Percentiles rank a stretch among this genome's conserved stretches.
phyloP scores from a whole-genome alignment of 2,888 invertebrate species.

The Parasteatoda lunata region DNA sequence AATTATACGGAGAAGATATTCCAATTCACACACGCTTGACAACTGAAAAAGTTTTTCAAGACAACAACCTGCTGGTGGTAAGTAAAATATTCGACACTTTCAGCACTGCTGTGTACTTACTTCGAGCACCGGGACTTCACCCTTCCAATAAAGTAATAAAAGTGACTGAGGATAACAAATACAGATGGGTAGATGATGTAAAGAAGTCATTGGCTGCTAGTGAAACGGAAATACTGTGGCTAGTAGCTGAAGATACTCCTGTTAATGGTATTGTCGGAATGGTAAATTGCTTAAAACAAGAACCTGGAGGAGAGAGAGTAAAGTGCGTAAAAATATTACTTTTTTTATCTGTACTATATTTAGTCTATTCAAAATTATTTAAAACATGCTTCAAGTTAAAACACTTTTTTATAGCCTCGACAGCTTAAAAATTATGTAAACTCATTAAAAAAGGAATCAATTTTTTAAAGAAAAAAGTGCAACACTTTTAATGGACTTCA shows the following conservation, averaged over 20 bases:
- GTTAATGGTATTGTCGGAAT: constrained; percentile 76
- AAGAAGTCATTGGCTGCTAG: constrained; percentile 76
- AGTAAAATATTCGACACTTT: constrained; percentile 33
- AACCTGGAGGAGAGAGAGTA: constrained; percentile 73
- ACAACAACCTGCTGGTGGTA: constrained; percentile 3
- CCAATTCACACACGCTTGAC: not conserved
- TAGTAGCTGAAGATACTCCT: constrained; percentile 72
- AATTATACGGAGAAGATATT: constrained; percentile 11
- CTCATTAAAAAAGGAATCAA: not conserved
- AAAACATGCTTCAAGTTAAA: not conserved
- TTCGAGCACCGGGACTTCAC: not conserved
- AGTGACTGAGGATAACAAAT: constrained; percentile 30
- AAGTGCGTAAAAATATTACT: constrained; percentile 43
- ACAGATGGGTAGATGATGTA: constrained; percentile 84
- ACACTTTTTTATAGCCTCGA: not conserved
- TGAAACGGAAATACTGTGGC: constrained; percentile 73
- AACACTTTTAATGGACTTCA: too few species aligned
- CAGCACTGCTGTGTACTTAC: constrained; percentile 20
- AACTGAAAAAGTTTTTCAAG: not conserved
- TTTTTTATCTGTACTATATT: not conserved
- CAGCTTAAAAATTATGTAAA: not conserved
- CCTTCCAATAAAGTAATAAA: constrained; percentile 15
- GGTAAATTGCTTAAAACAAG: constrained; percentile 76
- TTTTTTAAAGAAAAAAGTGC: not conserved
- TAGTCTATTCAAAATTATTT: not conserved